Conservation (phyloP, 2,888 invertebrate genomes). For the Microchrysa polita region DNA sequence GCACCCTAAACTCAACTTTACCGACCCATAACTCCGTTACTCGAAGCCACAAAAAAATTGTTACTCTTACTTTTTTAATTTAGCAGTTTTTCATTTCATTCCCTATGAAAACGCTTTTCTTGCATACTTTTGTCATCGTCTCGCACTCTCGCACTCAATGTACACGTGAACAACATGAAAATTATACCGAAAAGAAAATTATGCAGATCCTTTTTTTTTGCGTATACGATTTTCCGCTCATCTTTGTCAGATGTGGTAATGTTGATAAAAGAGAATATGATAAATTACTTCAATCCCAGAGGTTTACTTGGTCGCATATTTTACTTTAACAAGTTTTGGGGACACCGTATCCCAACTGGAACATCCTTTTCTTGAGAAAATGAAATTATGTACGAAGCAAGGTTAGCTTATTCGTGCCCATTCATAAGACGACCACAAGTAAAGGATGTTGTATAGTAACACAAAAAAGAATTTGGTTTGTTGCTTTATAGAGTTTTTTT, state of each 20-base stretch:
- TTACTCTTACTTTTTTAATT: too few relatives aligned
- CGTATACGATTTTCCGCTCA: slow-evolving; percentile 35
- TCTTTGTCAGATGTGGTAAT: slow-evolving; percentile 1
- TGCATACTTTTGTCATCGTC: too few relatives aligned
- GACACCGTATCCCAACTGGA: slow-evolving; percentile 37
- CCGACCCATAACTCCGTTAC: too few relatives aligned
- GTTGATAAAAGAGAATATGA: slow-evolving; percentile 43
- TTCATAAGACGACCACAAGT: too few relatives aligned
- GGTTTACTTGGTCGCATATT: slow-evolving; percentile 45
- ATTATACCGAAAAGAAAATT: slow-evolving; percentile 40
- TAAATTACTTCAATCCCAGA: slow-evolving; percentile 42
- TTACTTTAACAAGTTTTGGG: slow-evolving; percentile 45
- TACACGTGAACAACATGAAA: slow-evolving; percentile 10
- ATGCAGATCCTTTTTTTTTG: slow-evolving; percentile 41
- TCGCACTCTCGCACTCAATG: too few relatives aligned
- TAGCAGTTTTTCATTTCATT: too few relatives aligned
- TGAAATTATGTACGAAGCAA: slow-evolving; percentile 29
- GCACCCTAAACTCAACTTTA: too few relatives aligned
- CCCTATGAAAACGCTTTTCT: too few relatives aligned
- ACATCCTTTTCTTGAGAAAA: neutral
- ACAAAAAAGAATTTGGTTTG: too few relatives aligned
- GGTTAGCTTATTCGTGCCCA: slow-evolving; percentile 26
- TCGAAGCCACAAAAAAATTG: too few relatives aligned
- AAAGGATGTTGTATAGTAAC: too few relatives aligned
- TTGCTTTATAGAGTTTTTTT: too few relatives aligned